Evolutionary conservation across 2,888 invertebrate species (phyloP), one percentile per base, ranked within the genome.

Genomic region (Deilephila porcellus): DNA sequence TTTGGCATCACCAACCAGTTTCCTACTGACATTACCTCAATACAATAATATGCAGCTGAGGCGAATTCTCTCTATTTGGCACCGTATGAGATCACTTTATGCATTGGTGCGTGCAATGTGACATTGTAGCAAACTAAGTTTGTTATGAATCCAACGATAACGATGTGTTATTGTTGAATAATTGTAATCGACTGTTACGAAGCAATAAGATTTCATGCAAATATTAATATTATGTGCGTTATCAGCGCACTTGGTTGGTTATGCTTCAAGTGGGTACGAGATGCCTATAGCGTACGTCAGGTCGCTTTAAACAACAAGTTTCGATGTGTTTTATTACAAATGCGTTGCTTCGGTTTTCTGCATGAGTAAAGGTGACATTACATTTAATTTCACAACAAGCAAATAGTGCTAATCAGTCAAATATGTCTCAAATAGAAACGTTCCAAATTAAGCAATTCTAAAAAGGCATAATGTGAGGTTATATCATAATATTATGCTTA

Each of bases 41-140:
- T 60, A 56, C 76, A 64, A 34, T 64, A 25, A 72, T 59, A 52
- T 72, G 56, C 72, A 64, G 32, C 75, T 75, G 74, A 45, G 25
- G 73, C 63, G 63, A 71, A 77, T 78, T 79, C 75, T 77, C 76
- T 78, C 74, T 78, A 80, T 86, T 86, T 79, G 82, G 80, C 73
- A 79, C 71, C 76, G 75, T 84, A 85, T 86, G 86, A 86, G 83
- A 87, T 87, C 85, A 88, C 79, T 81, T 75, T 77, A 79, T 83
- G 82, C 85, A 87, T 79, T 85, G 85, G 82, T 85, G 83, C 85
- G 84, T 86, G 85, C 87, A 89, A 87, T 87, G 85, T 90, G 86
- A 90, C 89, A 86, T 89, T 91, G 87, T 85, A 82, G 74, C 79
- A 79, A 78, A 78, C 81, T 83, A 77, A 74, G 72, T 77, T 78